Base-by-base conservation (phyloP, 2,797 vertebrate species). In the Gouania willdenowi region DNA sequence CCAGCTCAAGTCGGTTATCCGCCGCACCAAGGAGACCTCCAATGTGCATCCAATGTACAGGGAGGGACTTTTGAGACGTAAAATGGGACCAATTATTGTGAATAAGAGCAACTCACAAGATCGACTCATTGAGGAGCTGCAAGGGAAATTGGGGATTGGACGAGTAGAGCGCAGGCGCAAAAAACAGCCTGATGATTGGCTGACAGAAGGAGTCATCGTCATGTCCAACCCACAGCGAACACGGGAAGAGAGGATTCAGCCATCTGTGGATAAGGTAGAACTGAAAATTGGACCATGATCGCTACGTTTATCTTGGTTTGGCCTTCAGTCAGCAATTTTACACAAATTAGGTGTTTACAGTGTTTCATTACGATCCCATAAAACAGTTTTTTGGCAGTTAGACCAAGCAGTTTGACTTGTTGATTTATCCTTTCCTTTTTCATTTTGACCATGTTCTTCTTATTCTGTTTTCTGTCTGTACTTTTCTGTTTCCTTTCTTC, bases 1-100 rank as follows among this genome's bases (percentile, higher is more conserved):
- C 65, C 81, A 99, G 95, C 93, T 98, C 75, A 93, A 95, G 75
- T 94, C 93, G 12, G 91, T 97, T 75, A 98, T 99, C 82, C 92
- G 91, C 71, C 93, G 93, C 81, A 98, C 95, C 67, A 95, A 92
- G 86, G 93, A 98, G 83, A 91, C 90, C 0, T 23, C 88, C 22
- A 93, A 95, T 5, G 91, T 94, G 25, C 96, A 98, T 71, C 95
- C 95, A 17, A 94, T 98, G 95, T 95, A 79, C 78, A 92, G 91
- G 24, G 93, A 97, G 5, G 89, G 89, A 37, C 82, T 91, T 46
- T 84, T 91, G 15, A 89, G 93, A 13, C 87, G 89, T 43, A 94
- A 91, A 76, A 86, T 92, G 90, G 93, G 93, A 27, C 93, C 94
- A 1, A 76, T 93, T 48, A 84, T 92, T 72, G 88, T 92, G 66